Percentiles rank a stretch among this genome's conserved stretches.
These are phyloP conservation scores for Heliothis subflexa DNA, from an alignment of 1,140 invertebrate genomes.

Conservation along the genomic window DNA sequence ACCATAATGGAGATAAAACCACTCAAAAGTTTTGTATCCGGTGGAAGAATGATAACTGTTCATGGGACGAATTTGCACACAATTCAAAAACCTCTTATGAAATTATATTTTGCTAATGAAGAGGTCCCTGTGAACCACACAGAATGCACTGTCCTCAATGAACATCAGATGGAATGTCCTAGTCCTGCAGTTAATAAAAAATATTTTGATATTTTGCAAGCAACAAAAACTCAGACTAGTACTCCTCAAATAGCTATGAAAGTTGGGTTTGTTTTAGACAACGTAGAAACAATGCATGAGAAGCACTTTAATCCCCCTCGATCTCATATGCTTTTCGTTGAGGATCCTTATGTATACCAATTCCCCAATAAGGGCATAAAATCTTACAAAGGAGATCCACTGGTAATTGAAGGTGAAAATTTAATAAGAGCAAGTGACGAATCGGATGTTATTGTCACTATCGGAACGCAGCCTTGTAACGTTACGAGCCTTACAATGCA, in stretches of 20 bases:
- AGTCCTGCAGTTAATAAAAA: constrained; percentile 93
- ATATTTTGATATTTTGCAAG: constrained; percentile 84
- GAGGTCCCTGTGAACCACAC: constrained; percentile 91
- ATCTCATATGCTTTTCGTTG: constrained; percentile 94
- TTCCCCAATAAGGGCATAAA: constrained; percentile 94
- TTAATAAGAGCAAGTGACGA: constrained; percentile 96
- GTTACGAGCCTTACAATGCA: constrained; percentile 96
- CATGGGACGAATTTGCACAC: constrained; percentile 96
- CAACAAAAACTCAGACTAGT: constrained; percentile 82
- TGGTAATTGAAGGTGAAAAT: constrained; percentile 98
- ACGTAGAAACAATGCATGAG: constrained; percentile 94
- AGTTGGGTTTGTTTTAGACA: constrained; percentile 98
- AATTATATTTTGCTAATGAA: constrained; percentile 92
- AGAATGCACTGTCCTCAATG: constrained; percentile 94
- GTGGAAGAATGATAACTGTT: constrained; percentile 97
- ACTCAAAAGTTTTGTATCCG: constrained; percentile 94
- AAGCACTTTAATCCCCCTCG: constrained; percentile 93
- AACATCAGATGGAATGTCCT: constrained; percentile 97
- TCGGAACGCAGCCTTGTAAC: constrained; percentile 95
- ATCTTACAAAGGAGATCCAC: constrained; percentile 96
- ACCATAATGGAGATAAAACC: constrained; percentile 97
- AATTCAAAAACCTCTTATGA: constrained; percentile 96
- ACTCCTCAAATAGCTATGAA: constrained; percentile 88
- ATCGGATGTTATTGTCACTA: constrained; percentile 96
- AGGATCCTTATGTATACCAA: constrained; percentile 96